Evolutionary conservation across 2,888 invertebrate genomes (phyloP).

Genomic region (Hypselothyrea guttata): DNA sequence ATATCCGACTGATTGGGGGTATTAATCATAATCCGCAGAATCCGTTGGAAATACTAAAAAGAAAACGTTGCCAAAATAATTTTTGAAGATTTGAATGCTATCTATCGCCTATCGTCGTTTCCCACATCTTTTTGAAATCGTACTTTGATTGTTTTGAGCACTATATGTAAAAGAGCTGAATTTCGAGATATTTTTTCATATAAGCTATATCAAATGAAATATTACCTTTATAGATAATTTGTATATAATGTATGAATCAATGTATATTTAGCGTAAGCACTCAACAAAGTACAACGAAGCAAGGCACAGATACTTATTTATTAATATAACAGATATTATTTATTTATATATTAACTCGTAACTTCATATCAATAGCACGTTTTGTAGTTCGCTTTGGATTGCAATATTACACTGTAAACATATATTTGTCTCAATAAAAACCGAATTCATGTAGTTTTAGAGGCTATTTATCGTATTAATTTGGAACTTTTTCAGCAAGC

Average conservation of each 20-base stretch:
- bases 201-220: background rate
- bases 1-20: background rate
- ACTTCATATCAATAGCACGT: constrained; percentile 1
- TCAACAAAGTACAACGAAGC: constrained; percentile 22
- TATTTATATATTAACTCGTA: no score
- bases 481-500: constrained; percentile 2
- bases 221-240: constrained; percentile 22
- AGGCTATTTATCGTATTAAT: constrained; percentile 7
- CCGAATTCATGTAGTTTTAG: constrained; percentile 19
- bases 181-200: constrained; percentile 9
- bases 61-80: constrained; percentile 25
- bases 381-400: constrained; percentile 21
- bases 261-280: constrained; percentile 22
- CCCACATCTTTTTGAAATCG: constrained; percentile 42
- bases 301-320: no score
- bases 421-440: constrained; percentile 30
- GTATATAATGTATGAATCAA: constrained; percentile 18
- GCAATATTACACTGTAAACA: constrained; percentile 22
- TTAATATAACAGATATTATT: no score
- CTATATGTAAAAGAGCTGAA: constrained; percentile 27
- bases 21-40: no score
- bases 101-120: constrained; percentile 70
- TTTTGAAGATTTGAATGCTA: constrained; percentile 71
- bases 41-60: constrained; percentile 6
- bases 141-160: constrained; percentile 17